Percentiles rank a stretch among this genome's conserved stretches.
Evolutionary conservation across 2,797 vertebrate species (phyloP).

Genomic region (Chaunax sp.): DNA sequence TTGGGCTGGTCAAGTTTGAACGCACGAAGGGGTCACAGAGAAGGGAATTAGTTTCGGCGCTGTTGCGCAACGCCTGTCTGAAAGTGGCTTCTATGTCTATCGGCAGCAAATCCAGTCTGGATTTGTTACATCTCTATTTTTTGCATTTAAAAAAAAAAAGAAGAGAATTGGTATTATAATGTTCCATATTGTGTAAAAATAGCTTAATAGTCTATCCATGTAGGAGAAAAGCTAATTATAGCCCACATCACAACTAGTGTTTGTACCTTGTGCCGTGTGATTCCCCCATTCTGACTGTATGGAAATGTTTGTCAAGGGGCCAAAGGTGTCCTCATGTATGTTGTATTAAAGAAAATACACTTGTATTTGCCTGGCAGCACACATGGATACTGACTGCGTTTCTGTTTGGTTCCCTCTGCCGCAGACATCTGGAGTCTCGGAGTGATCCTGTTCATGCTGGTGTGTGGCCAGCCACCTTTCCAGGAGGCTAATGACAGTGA

Average conservation of each 20-base stretch:
- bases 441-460: conserved; percentile 92
- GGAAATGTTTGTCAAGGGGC: neutral
- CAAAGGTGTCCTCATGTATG: neutral
- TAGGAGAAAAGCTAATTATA: no score
- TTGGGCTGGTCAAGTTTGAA: no score
- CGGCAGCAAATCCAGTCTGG: no score
- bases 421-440: conserved; percentile 92
- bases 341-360: neutral
- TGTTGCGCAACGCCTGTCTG: no score
- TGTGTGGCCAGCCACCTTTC: conserved; percentile 90
- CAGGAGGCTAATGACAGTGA: conserved; percentile 93
- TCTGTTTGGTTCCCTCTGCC: conserved; percentile 19
- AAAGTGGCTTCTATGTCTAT: no score
- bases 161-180: no score
- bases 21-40: no score
- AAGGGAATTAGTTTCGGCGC: no score
- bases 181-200: neutral
- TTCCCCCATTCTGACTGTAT: neutral
- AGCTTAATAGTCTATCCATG: neutral
- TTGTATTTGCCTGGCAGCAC: neutral
- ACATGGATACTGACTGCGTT: neutral
- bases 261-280: neutral
- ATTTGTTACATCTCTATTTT: no score
- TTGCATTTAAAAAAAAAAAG: neutral
- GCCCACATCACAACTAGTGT: neutral